phyloP scores from a whole-genome alignment of 1,140 invertebrate genomes.

The Drosophila teissieri region DNA sequence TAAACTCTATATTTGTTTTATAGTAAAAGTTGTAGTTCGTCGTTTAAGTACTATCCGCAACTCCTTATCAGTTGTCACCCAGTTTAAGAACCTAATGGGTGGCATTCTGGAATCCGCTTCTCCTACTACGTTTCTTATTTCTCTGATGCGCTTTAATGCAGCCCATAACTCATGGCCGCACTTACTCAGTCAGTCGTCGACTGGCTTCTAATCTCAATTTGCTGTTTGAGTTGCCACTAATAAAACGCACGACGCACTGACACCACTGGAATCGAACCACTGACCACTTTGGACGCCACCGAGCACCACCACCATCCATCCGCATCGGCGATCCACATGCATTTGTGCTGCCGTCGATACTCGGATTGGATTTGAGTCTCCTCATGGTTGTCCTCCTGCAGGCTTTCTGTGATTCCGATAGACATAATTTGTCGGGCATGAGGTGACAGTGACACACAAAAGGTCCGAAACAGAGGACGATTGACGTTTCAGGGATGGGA shows the following conservation, averaged over 20 bases:
- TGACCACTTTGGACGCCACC: slow-evolving; percentile 24
- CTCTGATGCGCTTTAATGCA: slow-evolving; percentile 62
- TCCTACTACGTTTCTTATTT: slow-evolving; percentile 4
- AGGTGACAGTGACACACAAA: slow-evolving; percentile 50
- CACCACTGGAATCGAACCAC: slow-evolving; percentile 31
- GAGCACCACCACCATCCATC: slow-evolving; percentile 3
- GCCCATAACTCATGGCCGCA: slow-evolving; percentile 65
- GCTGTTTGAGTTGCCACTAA: slow-evolving; percentile 73
- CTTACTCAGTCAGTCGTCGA: slow-evolving; percentile 42
- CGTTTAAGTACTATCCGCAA: neutral
- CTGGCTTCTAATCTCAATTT: slow-evolving; percentile 64
- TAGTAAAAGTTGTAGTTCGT: neutral
- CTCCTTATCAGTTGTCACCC: slow-evolving; percentile 4
- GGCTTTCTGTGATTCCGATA: slow-evolving; percentile 57
- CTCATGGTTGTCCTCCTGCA: slow-evolving; percentile 3
- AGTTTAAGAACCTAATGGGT: slow-evolving; percentile 26
- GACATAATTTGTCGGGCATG: slow-evolving; percentile 48
- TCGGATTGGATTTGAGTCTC: slow-evolving; percentile 31
- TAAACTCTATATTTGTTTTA: neutral
- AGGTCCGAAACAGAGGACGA: neutral
- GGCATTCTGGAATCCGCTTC: neutral
- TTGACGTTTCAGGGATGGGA: slow-evolving; percentile 14
- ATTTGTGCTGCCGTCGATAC: slow-evolving; percentile 40
- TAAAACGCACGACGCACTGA: slow-evolving; percentile 66
- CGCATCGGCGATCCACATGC: slow-evolving; percentile 22